Percentiles rank a stretch among this genome's conserved stretches.
These are phyloP conservation scores for Stercorarius parasiticus DNA, from an alignment of 2,113 vertebrate genomes.

Conservation along the genomic window DNA sequence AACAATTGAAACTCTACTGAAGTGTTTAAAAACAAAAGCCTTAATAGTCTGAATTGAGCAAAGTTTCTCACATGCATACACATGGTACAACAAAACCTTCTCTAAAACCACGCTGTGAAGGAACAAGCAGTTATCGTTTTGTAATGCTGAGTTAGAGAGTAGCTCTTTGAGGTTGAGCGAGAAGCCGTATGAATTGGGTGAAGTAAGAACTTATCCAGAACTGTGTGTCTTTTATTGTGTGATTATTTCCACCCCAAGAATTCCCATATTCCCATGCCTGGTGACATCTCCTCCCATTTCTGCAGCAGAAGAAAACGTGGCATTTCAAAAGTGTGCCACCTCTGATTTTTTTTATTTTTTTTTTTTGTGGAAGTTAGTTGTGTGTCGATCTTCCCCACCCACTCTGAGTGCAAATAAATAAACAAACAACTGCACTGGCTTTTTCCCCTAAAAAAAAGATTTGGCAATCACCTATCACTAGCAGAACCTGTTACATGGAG, in stretches of 20 bases:
- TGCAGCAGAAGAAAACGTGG: constrained; percentile 20
- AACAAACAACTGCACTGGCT: background rate
- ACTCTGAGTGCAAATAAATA: background rate
- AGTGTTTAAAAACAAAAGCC: background rate
- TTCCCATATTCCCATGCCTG: constrained; percentile 71
- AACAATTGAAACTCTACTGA: background rate
- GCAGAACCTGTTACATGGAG: constrained; percentile 55
- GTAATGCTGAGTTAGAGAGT: background rate
- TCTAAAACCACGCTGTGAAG: background rate
- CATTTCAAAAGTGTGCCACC: background rate
- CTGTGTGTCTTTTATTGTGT: constrained; percentile 63
- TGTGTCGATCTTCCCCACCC: background rate
- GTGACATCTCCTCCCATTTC: constrained; percentile 65
- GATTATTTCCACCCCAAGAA: constrained; percentile 70
- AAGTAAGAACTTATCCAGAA: background rate
- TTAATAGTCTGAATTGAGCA: background rate
- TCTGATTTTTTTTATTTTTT: background rate
- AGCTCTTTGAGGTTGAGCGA: background rate
- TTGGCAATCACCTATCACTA: constrained; percentile 25
- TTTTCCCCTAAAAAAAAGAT: constrained; percentile 29
- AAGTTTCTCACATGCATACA: background rate
- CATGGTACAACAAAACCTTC: background rate
- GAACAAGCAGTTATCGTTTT: background rate
- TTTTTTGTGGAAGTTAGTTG: background rate
- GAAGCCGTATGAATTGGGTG: background rate